These are phyloP conservation scores for Mixornis gularis DNA, from an alignment of 2,113 vertebrate species.

Conservation along the genomic window DNA sequence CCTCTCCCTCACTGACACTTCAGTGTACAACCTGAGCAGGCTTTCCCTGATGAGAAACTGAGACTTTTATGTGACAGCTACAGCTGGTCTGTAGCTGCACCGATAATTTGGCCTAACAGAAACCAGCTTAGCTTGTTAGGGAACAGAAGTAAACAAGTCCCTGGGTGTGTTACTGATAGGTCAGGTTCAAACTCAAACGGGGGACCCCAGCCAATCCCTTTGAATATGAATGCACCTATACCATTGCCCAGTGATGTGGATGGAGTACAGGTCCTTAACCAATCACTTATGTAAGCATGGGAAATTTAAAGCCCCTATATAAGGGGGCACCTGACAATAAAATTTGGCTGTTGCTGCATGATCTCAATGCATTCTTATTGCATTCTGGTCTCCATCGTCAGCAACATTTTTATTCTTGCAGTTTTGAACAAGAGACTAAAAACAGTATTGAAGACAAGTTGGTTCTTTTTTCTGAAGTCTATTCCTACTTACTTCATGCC, in stretches of 20 bases:
- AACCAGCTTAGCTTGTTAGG: neutral
- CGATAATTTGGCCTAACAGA: neutral
- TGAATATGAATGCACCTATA: neutral
- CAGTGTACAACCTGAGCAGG: neutral
- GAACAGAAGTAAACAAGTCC: neutral
- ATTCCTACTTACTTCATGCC: neutral
- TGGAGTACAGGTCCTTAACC: neutral
- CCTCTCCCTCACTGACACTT: neutral
- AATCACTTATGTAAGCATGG: neutral
- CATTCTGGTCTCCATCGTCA: neutral
- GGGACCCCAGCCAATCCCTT: neutral
- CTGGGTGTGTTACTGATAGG: neutral
- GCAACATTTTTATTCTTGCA: neutral
- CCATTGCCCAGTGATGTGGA: neutral
- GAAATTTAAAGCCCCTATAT: neutral
- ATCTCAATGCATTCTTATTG: neutral
- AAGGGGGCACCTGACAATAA: neutral
- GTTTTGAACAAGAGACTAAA: neutral
- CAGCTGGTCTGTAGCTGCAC: neutral
- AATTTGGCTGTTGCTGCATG: neutral
- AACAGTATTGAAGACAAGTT: neutral
- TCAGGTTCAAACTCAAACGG: neutral
- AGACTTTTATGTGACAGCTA: neutral
- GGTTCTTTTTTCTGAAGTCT: neutral
- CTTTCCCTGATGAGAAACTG: neutral